A percentile compares a stretch with the other conserved stretches of the same genome.
Evolutionary conservation across 2,797 vertebrate species (phyloP).

Genomic region (Xenentodon cancila): DNA sequence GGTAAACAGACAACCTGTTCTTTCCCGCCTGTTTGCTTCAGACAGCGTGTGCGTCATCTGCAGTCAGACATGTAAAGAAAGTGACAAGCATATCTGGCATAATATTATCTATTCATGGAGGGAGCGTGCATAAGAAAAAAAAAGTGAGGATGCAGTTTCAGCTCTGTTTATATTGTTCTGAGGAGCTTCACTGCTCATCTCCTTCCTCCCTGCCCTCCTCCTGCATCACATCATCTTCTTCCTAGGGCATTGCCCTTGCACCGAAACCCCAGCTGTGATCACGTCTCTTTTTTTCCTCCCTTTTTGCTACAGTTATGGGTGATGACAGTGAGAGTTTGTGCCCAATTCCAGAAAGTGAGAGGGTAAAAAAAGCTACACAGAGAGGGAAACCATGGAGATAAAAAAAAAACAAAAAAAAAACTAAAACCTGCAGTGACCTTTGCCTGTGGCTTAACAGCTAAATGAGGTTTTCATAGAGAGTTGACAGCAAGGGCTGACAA

Average conservation of each 20-base stretch:
- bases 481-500: slow-evolving; percentile 58
- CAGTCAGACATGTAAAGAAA: slow-evolving; percentile 41
- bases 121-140: slow-evolving; percentile 46
- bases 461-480: slow-evolving; percentile 62
- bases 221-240: slow-evolving; percentile 26
- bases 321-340: slow-evolving; percentile 67
- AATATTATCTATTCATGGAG: slow-evolving; percentile 44
- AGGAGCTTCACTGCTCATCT: slow-evolving; percentile 28
- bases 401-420: slow-evolving; percentile 34
- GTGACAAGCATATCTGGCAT: slow-evolving; percentile 50
- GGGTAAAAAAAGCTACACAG: slow-evolving; percentile 12
- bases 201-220: slow-evolving; percentile 1
- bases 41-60: slow-evolving; percentile 34
- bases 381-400: slow-evolving; percentile 29
- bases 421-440: slow-evolving; percentile 70
- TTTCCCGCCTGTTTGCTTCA: slow-evolving; percentile 12
- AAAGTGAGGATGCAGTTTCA: slow-evolving; percentile 35
- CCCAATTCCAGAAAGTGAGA: slow-evolving; percentile 50
- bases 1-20: slow-evolving; percentile 62
- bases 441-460: slow-evolving; percentile 60
- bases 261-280: slow-evolving; percentile 57
- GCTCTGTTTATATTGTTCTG: slow-evolving; percentile 51
- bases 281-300: slow-evolving; percentile 49
- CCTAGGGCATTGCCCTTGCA: slow-evolving; percentile 26
- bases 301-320: slow-evolving; percentile 59